Evolutionary conservation across 2,797 vertebrate genomes (phyloP), one percentile per base, ranked within the genome.

Genomic region (Benthosema pterotum): DNA sequence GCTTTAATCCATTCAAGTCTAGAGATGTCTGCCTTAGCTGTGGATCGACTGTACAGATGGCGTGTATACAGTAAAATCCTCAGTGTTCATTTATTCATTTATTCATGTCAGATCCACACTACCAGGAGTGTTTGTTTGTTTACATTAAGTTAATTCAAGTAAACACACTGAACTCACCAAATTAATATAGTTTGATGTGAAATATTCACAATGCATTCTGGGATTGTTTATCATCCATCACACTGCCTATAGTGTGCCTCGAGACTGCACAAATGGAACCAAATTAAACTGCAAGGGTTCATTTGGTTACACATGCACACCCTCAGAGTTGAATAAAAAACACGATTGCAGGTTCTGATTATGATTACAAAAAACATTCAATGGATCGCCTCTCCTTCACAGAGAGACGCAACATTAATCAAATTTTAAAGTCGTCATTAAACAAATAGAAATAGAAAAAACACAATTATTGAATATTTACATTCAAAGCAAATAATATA

Each of bases 351-450:
- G 11, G 12, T 52, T 52, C 13, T 61, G 51, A 75, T n/a, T 66
- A 57, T 71, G 9, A 71, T 80, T 82, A 82, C 5, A 85, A 89
- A 89, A 88, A 81, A 87, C 84, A 89, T 87, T 89, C 88, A 80
- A 5, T 69, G 65, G 78, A 87, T 86, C 83, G 64, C 54, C 22
- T 52, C 32, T 62, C 77, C 65, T 71, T 83, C 67, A 87, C 71
- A 75, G 56, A 63, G 69, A 46, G 13, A 57, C 45, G 54, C 56
- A 62, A 69, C 74, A 84, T 69, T 51, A 74, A 56, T 66, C 52
- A 14, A 65, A 69, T 82, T 84, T 73, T 78, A 80, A 80, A 80
- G 15, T 73, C 5, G 15, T 73, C 5, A 60, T 38, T 38, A 38
- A 38, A 38, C 32, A 38, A 11, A 38, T 38, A 38, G 32, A 38